phyloP scores from a whole-genome alignment of 2,113 vertebrate species.

The Sinocyclocheilus rhinocerous region DNA sequence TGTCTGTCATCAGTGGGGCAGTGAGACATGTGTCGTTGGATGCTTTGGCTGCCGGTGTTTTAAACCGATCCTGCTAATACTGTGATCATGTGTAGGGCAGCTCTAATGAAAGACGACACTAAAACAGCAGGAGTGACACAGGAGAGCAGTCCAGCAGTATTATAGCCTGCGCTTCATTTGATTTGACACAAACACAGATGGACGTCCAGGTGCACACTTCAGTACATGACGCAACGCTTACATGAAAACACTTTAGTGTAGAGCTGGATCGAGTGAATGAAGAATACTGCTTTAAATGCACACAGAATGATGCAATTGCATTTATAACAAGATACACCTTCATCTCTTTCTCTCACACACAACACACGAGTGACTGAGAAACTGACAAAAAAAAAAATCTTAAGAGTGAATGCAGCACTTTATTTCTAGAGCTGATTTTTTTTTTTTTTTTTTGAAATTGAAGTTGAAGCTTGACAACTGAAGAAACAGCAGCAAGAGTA shows the following conservation, averaged over 20 bases:
- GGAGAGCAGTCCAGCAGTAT: slow-evolving; percentile 3
- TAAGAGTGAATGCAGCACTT: too few relatives aligned
- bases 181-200: slow-evolving; percentile 28
- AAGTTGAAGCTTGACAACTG: neutral
- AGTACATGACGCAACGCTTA: slow-evolving; percentile 1
- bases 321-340: neutral
- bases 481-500: neutral
- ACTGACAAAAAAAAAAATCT: neutral
- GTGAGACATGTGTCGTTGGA: slow-evolving; percentile 62
- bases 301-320: neutral
- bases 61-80: slow-evolving; percentile 71
- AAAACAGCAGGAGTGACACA: slow-evolving; percentile 31
- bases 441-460: too few relatives aligned
- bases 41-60: slow-evolving; percentile 56
- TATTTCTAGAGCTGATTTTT: too few relatives aligned
- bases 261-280: neutral
- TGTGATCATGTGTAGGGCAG: slow-evolving; percentile 59
- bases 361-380: neutral
- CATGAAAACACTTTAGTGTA: neutral
- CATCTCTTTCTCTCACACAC: neutral
- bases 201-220: slow-evolving; percentile 26
- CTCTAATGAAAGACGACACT: slow-evolving; percentile 73
- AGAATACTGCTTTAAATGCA: neutral
- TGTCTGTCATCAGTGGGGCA: slow-evolving; percentile 63
- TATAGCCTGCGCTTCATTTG: slow-evolving; percentile 11